Evolutionary conservation across 1,140 invertebrate species (phyloP).

Genomic region (Drosophila pruinosa): DNA sequence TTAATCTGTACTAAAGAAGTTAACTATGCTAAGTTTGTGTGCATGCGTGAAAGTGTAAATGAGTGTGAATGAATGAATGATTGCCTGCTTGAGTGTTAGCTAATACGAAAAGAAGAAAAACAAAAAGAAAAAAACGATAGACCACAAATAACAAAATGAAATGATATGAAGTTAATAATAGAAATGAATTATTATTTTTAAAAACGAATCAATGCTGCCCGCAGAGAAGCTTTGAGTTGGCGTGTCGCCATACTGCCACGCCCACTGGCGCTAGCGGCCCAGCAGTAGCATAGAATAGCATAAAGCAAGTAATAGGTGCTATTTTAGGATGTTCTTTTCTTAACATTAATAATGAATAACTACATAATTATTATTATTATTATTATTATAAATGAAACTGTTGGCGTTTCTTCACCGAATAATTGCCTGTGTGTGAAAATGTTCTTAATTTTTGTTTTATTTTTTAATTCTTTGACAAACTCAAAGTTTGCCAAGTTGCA

Average conservation of each 20-base stretch:
- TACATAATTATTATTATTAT: background rate
- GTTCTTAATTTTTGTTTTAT: conserved; percentile 1
- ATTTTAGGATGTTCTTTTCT: conserved; percentile 38
- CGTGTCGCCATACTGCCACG: conserved; percentile 55
- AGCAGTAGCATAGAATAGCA: conserved; percentile 24
- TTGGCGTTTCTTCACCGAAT: background rate
- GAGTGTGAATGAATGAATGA: conserved; percentile 8
- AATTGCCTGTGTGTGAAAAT: background rate
- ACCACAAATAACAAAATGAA: conserved; percentile 11
- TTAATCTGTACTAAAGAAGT: conserved; percentile 70
- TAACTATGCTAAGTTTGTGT: conserved; percentile 48
- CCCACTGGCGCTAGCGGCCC: conserved; percentile 36
- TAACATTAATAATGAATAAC: background rate
- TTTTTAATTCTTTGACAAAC: conserved; percentile 64
- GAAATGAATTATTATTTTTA: conserved; percentile 17
- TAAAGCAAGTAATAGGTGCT: conserved; percentile 51
- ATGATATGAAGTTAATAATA: background rate
- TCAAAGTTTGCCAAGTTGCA: conserved; percentile 64
- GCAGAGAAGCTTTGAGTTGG: conserved; percentile 27
- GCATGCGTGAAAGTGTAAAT: background rate
- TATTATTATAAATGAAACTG: conserved; percentile 1
- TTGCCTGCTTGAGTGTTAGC: conserved; percentile 25
- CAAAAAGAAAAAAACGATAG: conserved; percentile 9
- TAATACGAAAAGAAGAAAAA: conserved; percentile 15
- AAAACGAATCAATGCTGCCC: conserved; percentile 37